Evolutionary conservation across 2,797 vertebrate species (phyloP).

Genomic region (Tiaroga cobitis): DNA sequence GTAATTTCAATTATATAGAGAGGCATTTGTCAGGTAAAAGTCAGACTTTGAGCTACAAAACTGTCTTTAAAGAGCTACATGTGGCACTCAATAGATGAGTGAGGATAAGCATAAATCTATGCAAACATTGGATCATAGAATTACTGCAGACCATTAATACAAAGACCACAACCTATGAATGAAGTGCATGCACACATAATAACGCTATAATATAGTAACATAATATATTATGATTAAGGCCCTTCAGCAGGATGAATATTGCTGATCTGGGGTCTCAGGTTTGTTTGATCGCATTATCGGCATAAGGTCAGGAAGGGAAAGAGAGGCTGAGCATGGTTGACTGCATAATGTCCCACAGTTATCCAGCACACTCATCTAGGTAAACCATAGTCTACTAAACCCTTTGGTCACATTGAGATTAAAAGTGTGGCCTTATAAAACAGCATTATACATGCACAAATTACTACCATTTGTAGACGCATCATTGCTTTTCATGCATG

Average conservation of each 20-base stretch:
- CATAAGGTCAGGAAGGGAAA: slow-evolving; percentile 16
- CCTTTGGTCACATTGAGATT: not conserved
- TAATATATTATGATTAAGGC: not conserved
- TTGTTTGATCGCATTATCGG: not conserved
- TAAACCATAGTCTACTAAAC: not conserved
- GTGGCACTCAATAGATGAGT: not conserved
- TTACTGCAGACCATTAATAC: not conserved
- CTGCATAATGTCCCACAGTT: slow-evolving; percentile 25
- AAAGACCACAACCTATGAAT: not conserved
- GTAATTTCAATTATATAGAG: not conserved
- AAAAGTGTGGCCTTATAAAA: not conserved
- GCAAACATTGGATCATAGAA: not conserved
- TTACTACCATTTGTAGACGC: not conserved
- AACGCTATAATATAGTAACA: not conserved
- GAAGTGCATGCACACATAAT: not conserved
- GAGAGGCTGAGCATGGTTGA: slow-evolving; percentile 24
- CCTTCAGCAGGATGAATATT: not conserved
- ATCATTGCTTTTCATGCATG: not conserved
- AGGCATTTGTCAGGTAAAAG: not conserved
- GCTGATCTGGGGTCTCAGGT: not conserved
- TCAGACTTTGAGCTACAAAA: not conserved
- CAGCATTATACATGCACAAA: slow-evolving; percentile 8
- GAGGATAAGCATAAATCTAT: not conserved
- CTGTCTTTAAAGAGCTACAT: not conserved
- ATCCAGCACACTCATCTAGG: slow-evolving; percentile 20